These are phyloP conservation scores for Simalia tracyae DNA, from an alignment of 2,797 vertebrate genomes.

Conservation along the genomic window DNA sequence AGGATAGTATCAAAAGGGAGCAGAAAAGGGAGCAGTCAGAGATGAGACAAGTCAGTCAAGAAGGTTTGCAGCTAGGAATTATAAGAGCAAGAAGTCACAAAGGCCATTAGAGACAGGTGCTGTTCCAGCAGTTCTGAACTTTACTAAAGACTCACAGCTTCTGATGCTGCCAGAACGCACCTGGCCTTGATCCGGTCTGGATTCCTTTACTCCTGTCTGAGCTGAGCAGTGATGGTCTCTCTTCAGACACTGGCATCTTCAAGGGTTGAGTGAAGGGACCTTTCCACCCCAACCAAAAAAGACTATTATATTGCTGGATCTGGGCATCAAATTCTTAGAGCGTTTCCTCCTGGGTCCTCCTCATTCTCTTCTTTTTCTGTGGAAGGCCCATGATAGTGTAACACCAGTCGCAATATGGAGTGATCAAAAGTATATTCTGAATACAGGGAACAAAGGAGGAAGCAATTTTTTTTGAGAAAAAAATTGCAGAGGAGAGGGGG, in stretches of 20 bases:
- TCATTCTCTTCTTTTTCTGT: too few relatives aligned
- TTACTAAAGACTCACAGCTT: neutral
- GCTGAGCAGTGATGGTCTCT: neutral
- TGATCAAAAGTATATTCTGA: neutral
- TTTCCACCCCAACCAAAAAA: too few relatives aligned
- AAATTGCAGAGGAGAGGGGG: constrained; percentile 6
- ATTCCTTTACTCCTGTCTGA: neutral
- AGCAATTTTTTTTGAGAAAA: constrained; percentile 35
- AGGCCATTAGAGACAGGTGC: neutral
- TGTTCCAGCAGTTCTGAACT: neutral
- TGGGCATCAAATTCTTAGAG: too few relatives aligned
- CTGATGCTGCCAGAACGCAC: neutral
- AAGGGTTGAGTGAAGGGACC: neutral
- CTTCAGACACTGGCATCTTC: neutral
- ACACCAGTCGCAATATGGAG: constrained; percentile 38
- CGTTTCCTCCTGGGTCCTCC: too few relatives aligned
- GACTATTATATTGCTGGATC: too few relatives aligned
- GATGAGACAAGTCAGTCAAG: neutral
- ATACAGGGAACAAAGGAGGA: constrained; percentile 6
- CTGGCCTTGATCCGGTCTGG: neutral
- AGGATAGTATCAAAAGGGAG: neutral
- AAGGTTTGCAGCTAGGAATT: neutral
- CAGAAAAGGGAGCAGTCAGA: neutral
- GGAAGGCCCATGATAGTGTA: constrained; percentile 3
- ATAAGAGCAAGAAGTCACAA: neutral